These are phyloP conservation scores for Donacobius atricapilla DNA, from an alignment of 2,113 vertebrate genomes.

Conservation along the genomic window DNA sequence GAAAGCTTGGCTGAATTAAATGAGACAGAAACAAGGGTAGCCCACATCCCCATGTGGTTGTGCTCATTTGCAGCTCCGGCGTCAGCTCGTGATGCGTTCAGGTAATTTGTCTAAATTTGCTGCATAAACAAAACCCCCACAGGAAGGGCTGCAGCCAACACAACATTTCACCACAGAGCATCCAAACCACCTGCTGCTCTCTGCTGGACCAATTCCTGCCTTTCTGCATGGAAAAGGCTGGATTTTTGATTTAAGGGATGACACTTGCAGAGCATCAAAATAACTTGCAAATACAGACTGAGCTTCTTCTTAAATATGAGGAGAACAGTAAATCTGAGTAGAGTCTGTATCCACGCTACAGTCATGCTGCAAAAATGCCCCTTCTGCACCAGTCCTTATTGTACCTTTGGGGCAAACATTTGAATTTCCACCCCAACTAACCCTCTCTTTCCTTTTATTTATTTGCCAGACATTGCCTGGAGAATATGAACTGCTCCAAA, in stretches of 20 bases:
- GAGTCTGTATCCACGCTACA: not conserved
- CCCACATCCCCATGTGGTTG: not conserved
- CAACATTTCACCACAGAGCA: not conserved
- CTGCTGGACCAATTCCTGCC: not conserved
- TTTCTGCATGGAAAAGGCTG: not conserved
- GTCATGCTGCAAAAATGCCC: not conserved
- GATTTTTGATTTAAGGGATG: not conserved
- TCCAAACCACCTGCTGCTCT: not conserved
- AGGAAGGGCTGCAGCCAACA: constrained; percentile 10
- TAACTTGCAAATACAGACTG: not conserved
- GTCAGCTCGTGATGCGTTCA: not conserved
- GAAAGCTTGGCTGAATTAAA: not conserved
- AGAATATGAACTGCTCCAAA: not conserved
- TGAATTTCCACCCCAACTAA: not conserved
- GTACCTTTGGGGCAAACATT: not conserved
- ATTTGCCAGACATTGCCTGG: not conserved
- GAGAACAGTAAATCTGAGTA: constrained; percentile 1
- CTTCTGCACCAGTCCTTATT: not conserved
- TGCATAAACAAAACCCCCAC: constrained; percentile 29
- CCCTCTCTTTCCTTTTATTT: not conserved
- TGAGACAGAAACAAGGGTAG: not conserved
- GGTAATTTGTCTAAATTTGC: constrained; percentile 11
- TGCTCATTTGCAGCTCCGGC: not conserved
- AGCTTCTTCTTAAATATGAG: not conserved
- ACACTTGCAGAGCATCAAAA: not conserved